These are phyloP conservation scores for Tachina grossa DNA, from an alignment of 2,888 invertebrate species.

Conservation along the genomic window DNA sequence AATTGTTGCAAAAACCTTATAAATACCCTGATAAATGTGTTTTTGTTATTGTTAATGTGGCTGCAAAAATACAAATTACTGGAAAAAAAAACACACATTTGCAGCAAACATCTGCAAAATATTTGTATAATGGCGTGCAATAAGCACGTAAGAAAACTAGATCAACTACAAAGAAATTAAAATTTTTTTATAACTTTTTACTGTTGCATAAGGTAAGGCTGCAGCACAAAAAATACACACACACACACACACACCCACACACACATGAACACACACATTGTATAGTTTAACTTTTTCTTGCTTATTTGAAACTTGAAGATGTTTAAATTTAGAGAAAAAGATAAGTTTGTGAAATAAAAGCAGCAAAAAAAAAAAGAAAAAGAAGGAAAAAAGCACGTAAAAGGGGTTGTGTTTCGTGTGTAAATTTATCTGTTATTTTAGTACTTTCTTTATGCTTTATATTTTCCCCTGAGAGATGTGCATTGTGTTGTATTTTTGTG, in stretches of 20 bases:
- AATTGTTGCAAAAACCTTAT: background rate
- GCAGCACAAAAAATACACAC: background rate
- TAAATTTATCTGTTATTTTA: slow-evolving; percentile 9
- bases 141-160: slow-evolving; percentile 6
- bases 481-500: background rate
- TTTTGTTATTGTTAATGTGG: background rate
- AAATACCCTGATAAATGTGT: too few relatives aligned
- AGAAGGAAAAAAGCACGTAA: background rate
- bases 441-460: slow-evolving; percentile 8
- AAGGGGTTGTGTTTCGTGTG: background rate
- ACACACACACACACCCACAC: background rate
- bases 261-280: background rate
- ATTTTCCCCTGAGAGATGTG: slow-evolving; percentile 8
- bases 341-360: slow-evolving; percentile 7
- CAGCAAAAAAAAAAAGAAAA: background rate
- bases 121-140: background rate
- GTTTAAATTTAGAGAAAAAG: background rate
- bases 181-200: background rate
- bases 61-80: background rate
- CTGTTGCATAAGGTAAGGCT: slow-evolving; percentile 40
- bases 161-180: slow-evolving; percentile 16
- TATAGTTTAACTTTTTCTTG: background rate
- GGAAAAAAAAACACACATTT: slow-evolving; percentile 1
- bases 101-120: background rate
- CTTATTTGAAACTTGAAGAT: slow-evolving; percentile 13